Evolutionary conservation across 2,113 vertebrate genomes (phyloP).

Genomic region (Helogale parvula): DNA sequence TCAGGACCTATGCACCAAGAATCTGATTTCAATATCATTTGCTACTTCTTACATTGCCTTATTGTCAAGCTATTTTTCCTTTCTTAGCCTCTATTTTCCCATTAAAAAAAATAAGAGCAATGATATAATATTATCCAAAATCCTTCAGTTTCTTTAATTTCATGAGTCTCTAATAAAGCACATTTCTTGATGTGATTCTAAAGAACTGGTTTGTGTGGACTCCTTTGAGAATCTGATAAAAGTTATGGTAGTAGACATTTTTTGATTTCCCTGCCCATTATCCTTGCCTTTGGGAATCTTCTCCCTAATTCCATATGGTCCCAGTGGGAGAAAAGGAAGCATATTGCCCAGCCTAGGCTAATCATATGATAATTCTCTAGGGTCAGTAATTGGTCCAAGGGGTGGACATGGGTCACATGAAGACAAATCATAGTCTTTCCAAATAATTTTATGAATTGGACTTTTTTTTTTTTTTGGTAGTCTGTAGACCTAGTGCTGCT

Average conservation of each 20-base stretch:
- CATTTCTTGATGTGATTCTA: not conserved
- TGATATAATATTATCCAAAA: fast-evolving
- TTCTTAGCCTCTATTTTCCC: not conserved
- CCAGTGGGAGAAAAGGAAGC: not conserved
- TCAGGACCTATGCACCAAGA: not conserved
- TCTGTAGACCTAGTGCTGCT: not conserved
- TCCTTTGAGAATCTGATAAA: not conserved
- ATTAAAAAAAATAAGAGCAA: not conserved
- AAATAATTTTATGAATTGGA: not conserved
- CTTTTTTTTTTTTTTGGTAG: not conserved
- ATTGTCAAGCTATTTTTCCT: not conserved
- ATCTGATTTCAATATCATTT: not conserved
- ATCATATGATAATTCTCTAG: not conserved
- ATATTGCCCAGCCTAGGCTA: not conserved
- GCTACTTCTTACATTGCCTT: fast-evolving
- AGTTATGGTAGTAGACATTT: no score
- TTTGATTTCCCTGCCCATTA: not conserved
- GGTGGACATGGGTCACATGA: no score
- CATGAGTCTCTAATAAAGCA: not conserved
- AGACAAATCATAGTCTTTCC: not conserved
- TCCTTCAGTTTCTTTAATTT: not conserved
- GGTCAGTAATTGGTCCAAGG: not conserved
- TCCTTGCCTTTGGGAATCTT: not conserved
- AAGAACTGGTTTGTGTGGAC: not conserved
- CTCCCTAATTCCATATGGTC: not conserved